These are phyloP conservation scores for Lepilemur ruficaudatus DNA, from an alignment of 2,797 vertebrate genomes.

Conservation along the genomic window DNA sequence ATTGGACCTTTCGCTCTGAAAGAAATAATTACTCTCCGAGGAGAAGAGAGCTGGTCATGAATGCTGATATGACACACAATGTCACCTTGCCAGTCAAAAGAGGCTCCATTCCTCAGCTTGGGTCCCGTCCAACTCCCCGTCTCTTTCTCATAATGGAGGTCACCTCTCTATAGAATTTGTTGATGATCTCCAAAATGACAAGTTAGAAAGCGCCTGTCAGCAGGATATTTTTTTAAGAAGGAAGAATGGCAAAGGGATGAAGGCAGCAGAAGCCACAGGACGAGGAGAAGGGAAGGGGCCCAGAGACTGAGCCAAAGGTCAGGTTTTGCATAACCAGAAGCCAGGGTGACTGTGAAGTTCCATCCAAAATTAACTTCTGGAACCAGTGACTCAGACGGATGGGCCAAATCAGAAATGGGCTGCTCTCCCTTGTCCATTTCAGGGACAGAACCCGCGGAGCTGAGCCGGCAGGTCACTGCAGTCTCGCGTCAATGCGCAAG, in stretches of 20 bases:
- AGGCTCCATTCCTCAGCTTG: constrained; percentile 77
- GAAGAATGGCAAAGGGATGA: constrained; percentile 67
- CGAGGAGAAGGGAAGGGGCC: constrained; percentile 66
- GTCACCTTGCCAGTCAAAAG: constrained; percentile 94
- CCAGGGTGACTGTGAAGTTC: background rate
- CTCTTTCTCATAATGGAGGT: constrained; percentile 81
- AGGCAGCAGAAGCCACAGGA: constrained; percentile 55
- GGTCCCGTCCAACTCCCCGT: constrained; percentile 78
- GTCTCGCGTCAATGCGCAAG: accelerated
- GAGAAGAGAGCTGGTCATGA: constrained; percentile 89
- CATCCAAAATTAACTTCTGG: constrained; percentile 39
- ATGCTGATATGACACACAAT: constrained; percentile 94
- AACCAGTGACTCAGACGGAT: accelerated
- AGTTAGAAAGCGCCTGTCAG: constrained; percentile 81
- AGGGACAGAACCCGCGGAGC: background rate
- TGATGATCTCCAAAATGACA: constrained; percentile 81
- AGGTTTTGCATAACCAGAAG: constrained; percentile 17
- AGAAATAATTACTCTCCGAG: constrained; percentile 94
- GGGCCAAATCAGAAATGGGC: accelerated
- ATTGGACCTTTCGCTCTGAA: constrained; percentile 93
- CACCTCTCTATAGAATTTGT: constrained; percentile 83
- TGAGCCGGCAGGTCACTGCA: accelerated
- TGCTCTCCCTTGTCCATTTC: accelerated
- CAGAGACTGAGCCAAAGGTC: constrained; percentile 45
- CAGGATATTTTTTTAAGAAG: constrained; percentile 63